Evolutionary conservation across 2,113 vertebrate species (phyloP), one percentile per base, ranked within the genome.

Genomic region (Pedionomus torquatus): DNA sequence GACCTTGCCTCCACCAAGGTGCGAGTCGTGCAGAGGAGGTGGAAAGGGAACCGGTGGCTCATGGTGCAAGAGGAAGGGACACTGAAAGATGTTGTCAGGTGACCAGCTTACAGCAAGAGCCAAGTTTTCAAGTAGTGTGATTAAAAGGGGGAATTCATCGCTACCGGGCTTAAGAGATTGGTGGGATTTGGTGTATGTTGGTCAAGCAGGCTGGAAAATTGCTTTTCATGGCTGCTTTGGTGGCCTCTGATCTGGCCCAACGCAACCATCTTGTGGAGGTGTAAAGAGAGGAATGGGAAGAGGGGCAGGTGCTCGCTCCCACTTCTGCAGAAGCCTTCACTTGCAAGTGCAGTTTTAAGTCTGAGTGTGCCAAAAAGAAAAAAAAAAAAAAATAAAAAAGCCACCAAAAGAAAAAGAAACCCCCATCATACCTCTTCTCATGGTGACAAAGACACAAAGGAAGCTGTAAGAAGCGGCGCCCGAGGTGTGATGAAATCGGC

Each of bases 151-250:
- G 70, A 55, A 65, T 65, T 70, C 4, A 1, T 3, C 48, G 43
- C 16, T 35, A 10, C 8, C 0, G 1, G 18, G 5, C 6, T 18
- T 21, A 7, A 15, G 55, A 41, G 30, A 2, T 5, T 0, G 5
- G 13, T 17, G 54, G 13, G 28, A 7, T 58, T 16, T 6, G 57
- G 21, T 18, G 16, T 30, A 0, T 4, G 33, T 25, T 78, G 83
- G 48, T 33, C 31, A 37, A 28, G 35, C 17, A 30, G 60, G n/a
- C 31, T 61, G 64, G 44, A 41, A 43, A 89, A 66, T 35, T 68
- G 61, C 33, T 46, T 57, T 44, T 17, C 13, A 0, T 28, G 52
- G 39, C 58, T 54, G 2, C 33, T 55, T 25, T 2, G 0, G 12
- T 8, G 28, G 11, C 7, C 46, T 37, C 60, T 35, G 23, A 2